phyloP scores from a whole-genome alignment of 2,113 vertebrate species.

The Rhea americana region DNA sequence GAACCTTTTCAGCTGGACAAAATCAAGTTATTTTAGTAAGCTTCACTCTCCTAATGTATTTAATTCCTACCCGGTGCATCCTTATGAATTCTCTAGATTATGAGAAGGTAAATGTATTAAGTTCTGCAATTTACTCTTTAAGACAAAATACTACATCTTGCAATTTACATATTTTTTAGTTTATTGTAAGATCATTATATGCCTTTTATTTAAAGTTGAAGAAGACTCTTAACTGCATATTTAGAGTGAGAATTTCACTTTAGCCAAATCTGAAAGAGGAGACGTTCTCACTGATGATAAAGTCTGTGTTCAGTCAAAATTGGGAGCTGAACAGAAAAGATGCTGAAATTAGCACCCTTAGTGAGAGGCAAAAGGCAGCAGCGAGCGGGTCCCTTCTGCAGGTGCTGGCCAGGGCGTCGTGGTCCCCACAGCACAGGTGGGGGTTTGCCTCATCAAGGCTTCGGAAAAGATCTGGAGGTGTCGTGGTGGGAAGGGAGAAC shows the following conservation, averaged over 20 bases:
- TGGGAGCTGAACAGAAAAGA: not conserved
- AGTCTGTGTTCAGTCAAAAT: not conserved
- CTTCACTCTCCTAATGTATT: not conserved
- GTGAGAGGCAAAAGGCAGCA: not conserved
- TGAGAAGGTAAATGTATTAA: not conserved
- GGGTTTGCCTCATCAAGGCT: not conserved
- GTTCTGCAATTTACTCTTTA: not conserved
- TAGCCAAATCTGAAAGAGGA: not conserved
- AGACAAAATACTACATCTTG: not conserved
- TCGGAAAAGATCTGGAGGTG: not conserved
- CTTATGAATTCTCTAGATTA: not conserved
- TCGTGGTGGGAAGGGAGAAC: not conserved
- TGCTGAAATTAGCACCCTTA: not conserved
- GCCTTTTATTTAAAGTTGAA: not conserved
- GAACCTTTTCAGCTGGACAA: not conserved
- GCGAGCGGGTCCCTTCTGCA: not conserved
- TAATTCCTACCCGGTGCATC: not conserved
- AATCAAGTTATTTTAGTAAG: not conserved
- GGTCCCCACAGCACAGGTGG: accelerated
- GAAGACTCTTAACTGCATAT: not conserved
- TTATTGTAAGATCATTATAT: not conserved
- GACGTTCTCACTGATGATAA: not conserved
- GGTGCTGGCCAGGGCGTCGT: not conserved
- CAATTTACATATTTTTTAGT: not conserved
- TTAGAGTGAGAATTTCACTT: not conserved